phyloP scores from a whole-genome alignment of 2,888 invertebrate species.

The Leptura quadrifasciata region DNA sequence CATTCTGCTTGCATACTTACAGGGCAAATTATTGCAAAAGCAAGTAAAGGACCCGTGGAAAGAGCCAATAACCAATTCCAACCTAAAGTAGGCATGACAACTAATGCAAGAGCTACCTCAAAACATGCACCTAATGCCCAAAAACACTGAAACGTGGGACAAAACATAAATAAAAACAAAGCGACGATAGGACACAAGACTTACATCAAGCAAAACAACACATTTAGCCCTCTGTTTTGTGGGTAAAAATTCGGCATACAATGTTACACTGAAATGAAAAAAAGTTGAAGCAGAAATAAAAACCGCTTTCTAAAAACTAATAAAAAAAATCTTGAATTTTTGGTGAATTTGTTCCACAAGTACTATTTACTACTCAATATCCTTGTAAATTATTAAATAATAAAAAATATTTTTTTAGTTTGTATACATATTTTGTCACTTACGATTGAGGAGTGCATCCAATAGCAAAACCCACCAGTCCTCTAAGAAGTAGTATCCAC shows the following conservation, averaged over 20 bases:
- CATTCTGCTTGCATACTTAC: constrained; percentile 75
- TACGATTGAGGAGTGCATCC: constrained; percentile 98
- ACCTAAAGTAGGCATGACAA: constrained; percentile 93
- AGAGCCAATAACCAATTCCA: constrained; percentile 94
- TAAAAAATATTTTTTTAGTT: constrained; percentile 38
- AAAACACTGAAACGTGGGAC: constrained; percentile 83
- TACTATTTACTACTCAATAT: neutral
- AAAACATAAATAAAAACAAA: constrained; percentile 44
- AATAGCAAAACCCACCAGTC: constrained; percentile 95
- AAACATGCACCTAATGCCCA: constrained; percentile 97
- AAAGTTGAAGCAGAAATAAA: constrained; percentile 45
- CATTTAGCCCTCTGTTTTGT: constrained; percentile 95
- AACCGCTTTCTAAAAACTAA: neutral
- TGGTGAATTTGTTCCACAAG: neutral
- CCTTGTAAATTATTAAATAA: neutral
- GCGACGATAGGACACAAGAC: constrained; percentile 68
- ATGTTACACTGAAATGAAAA: constrained; percentile 84
- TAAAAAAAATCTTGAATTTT: neutral
- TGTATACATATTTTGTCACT: constrained; percentile 73
- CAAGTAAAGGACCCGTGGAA: constrained; percentile 90
- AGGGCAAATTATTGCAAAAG: constrained; percentile 88
- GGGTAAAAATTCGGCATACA: constrained; percentile 97
- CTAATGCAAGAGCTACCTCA: constrained; percentile 91
- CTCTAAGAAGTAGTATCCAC: constrained; percentile 92
- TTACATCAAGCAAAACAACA: constrained; percentile 94